Evolutionary conservation across 2,113 vertebrate species (phyloP), one percentile per base, ranked within the genome.

Genomic region (Phalacrocorax carbo): DNA sequence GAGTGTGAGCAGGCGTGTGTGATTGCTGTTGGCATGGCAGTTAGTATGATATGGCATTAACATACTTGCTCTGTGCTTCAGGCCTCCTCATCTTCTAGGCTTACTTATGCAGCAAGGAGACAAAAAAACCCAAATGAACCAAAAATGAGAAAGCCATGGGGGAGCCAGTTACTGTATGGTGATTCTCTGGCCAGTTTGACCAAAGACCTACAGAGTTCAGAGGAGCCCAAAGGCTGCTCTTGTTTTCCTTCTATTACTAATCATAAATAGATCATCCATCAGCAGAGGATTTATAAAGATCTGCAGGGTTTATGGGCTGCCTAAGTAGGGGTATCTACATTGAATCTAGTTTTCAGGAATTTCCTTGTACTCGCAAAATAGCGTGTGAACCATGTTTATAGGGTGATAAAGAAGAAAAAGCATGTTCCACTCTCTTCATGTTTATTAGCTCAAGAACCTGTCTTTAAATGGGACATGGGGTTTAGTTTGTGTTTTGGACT

Each of bases 1-100:
- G 84, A 0, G 25, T 82, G 84, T 27, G 86, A 94, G 84, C 57
- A 7, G 76, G 94, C 15, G 22, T 93, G 75, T 93, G 79, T 90
- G 88, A 96, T 94, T 95, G 89, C 89, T 12, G 68, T 19, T 96
- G 91, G 91, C 95, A 87, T 73, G 82, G 78, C 85, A 91, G 40
- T 94, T 58, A 64, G 90, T 82, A 86, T 70, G 93, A 90, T 84
- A 86, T 8, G 75, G 78, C 60, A 85, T 95, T 94, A 90, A 87
- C 94, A 95, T 91, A 81, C 68, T 94, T 72, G 66, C 58, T 88
- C 75, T 0, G 0, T 73, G 84, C 82, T 83, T 58, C n/a, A 42
- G 66, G n/a, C 54, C 46, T 71, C 62, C 61, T 86, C n/a, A 51
- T 73, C 75, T 93, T 85, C 75, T 58, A 51, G 83, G 20, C 38